Conservation (phyloP, 1,140 invertebrate species). For the Fopius arisanus region DNA sequence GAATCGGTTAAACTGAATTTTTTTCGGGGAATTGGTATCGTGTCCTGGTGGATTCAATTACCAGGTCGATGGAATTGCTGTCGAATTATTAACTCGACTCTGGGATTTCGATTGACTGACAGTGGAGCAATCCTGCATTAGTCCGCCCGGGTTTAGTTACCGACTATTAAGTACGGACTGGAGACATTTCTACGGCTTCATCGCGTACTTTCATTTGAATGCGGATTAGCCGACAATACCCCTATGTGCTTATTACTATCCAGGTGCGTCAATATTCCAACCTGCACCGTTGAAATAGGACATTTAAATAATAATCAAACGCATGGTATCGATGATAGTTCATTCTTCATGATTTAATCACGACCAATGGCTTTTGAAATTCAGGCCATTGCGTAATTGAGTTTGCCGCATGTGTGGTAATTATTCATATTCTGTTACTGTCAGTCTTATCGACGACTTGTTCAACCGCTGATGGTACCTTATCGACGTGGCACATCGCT, state of each 20-base stretch:
- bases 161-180: slow-evolving; percentile 35
- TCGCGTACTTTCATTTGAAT: slow-evolving; percentile 53
- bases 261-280: neutral
- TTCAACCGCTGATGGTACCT: neutral
- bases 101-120: neutral
- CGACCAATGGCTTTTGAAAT: too few relatives aligned
- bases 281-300: neutral
- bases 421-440: too few relatives aligned
- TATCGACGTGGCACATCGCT: neutral
- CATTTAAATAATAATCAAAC: too few relatives aligned
- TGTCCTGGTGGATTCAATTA: neutral
- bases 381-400: too few relatives aligned
- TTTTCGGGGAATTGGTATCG: too few relatives aligned
- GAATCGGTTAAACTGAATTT: too few relatives aligned
- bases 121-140: slow-evolving; percentile 23
- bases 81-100: neutral
- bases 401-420: too few relatives aligned
- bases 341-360: too few relatives aligned
- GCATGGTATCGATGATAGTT: too few relatives aligned
- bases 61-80: neutral
- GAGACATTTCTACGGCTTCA: slow-evolving; percentile 50
- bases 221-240: slow-evolving; percentile 45
- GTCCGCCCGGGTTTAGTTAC: slow-evolving; percentile 30
- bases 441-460: too few relatives aligned
- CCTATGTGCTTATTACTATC: slow-evolving; percentile 64